Evolutionary conservation across 2,797 vertebrate species (phyloP).

Genomic region (Crypturellus tataupa): DNA sequence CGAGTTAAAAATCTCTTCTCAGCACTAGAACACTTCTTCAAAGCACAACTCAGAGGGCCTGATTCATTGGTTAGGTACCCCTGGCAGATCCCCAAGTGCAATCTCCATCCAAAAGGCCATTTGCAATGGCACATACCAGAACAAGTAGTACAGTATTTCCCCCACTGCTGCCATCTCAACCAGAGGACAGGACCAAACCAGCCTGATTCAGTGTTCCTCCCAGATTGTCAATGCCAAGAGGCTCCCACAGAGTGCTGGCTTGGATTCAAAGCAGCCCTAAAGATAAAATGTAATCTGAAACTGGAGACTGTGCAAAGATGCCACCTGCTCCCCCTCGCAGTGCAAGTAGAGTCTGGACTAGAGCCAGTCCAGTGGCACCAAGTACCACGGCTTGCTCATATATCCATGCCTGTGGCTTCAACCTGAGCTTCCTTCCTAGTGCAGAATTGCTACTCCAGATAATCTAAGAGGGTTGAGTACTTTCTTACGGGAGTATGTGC

Average conservation of each 20-base stretch:
- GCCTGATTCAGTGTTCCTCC: background rate
- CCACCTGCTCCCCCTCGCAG: conserved; percentile 52
- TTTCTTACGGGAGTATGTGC: background rate
- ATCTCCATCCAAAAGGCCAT: background rate
- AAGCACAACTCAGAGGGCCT: background rate
- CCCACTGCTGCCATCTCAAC: background rate
- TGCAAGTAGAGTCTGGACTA: conserved; percentile 8
- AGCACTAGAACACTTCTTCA: background rate
- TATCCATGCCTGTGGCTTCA: background rate
- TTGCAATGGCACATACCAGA: background rate
- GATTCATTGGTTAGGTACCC: background rate
- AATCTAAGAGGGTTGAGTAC: background rate
- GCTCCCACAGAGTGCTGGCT: background rate
- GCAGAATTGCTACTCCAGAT: background rate
- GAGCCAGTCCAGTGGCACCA: conserved; percentile 29
- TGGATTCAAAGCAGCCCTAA: conserved; percentile 23
- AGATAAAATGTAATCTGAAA: conserved; percentile 40
- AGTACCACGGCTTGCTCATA: conserved; percentile 47
- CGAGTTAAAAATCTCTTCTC: background rate
- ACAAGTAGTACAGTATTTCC: background rate
- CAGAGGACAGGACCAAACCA: background rate
- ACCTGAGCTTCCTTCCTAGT: background rate
- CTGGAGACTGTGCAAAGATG: background rate
- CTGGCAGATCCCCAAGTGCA: background rate
- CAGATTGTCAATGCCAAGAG: conserved; percentile 19